A percentile compares a stretch with the other conserved stretches of the same genome.
Conservation (phyloP, 2,888 invertebrate species). For the Minunthozetes semirufus region DNA sequence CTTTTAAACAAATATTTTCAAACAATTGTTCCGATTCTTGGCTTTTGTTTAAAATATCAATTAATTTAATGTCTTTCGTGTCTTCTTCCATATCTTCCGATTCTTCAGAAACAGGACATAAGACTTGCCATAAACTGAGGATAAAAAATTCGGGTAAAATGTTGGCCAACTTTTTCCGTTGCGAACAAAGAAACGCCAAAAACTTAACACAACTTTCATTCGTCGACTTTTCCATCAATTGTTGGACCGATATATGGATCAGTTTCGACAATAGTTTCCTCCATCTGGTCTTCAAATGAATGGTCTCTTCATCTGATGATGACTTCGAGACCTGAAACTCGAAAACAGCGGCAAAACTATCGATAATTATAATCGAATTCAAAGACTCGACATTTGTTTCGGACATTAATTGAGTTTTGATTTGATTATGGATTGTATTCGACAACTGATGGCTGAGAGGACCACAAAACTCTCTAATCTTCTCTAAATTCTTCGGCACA, state of each 20-base stretch:
- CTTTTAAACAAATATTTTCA: neutral
- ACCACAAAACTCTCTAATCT: neutral
- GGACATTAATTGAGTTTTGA: neutral
- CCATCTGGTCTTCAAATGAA: slow-evolving; percentile 29
- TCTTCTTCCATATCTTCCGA: neutral
- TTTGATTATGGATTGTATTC: slow-evolving; percentile 1
- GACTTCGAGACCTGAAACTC: slow-evolving; percentile 6
- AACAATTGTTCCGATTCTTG: neutral
- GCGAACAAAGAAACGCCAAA: neutral
- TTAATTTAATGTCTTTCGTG: neutral
- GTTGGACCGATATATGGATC: slow-evolving; percentile 11
- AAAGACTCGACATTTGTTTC: neutral
- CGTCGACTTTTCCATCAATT: neutral
- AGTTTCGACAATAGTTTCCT: slow-evolving; percentile 26
- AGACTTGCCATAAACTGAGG: neutral
- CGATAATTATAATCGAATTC: slow-evolving; percentile 11
- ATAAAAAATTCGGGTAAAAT: slow-evolving; percentile 24
- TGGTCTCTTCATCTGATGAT: neutral
- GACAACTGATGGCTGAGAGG: neutral
- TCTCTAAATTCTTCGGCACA: neutral
- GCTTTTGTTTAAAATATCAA: neutral
- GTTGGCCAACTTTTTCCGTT: slow-evolving; percentile 10
- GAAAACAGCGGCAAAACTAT: slow-evolving; percentile 25
- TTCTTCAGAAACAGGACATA: neutral
- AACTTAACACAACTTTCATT: slow-evolving; percentile 24